These are phyloP conservation scores for Oncorhynchus tshawytscha DNA, from an alignment of 2,113 vertebrate genomes.

Conservation along the genomic window DNA sequence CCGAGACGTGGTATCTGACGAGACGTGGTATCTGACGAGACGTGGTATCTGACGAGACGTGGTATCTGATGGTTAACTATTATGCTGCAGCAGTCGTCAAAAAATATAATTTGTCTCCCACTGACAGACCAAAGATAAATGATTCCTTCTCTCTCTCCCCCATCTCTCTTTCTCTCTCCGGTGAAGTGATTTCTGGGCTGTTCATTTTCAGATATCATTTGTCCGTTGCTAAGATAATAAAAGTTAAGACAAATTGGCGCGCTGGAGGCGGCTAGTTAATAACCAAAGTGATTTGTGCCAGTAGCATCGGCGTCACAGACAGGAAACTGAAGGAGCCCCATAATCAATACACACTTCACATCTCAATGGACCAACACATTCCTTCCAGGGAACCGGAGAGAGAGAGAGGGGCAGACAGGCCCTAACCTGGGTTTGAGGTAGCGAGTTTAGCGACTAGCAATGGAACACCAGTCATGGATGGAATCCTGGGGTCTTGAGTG, in stretches of 20 bases:
- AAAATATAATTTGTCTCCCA: conserved; percentile 15
- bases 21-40: too few species aligned
- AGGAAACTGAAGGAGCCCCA: conserved; percentile 44
- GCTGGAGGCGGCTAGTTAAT: conserved; percentile 15
- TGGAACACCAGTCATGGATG: conserved; percentile 18
- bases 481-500: conserved; percentile 38
- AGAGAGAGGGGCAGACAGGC: conserved; percentile 21
- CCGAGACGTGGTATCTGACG: too few species aligned
- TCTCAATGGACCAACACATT: conserved; percentile 52
- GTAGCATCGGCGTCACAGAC: conserved; percentile 50
- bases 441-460: background rate
- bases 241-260: conserved; percentile 41
- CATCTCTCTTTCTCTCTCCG: conserved; percentile 13
- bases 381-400: conserved; percentile 52
- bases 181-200: conserved; percentile 21
- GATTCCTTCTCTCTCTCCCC: background rate
- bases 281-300: conserved; percentile 39
- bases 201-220: conserved; percentile 31
- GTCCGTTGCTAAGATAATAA: conserved; percentile 45
- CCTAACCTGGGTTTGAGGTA: conserved; percentile 13
- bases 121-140: conserved; percentile 28
- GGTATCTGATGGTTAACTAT: background rate
- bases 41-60: too few species aligned
- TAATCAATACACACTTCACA: conserved; percentile 59
- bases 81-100: background rate